These are phyloP conservation scores for Teleogryllus occipitalis DNA, from an alignment of 1,140 invertebrate genomes.

Conservation along the genomic window DNA sequence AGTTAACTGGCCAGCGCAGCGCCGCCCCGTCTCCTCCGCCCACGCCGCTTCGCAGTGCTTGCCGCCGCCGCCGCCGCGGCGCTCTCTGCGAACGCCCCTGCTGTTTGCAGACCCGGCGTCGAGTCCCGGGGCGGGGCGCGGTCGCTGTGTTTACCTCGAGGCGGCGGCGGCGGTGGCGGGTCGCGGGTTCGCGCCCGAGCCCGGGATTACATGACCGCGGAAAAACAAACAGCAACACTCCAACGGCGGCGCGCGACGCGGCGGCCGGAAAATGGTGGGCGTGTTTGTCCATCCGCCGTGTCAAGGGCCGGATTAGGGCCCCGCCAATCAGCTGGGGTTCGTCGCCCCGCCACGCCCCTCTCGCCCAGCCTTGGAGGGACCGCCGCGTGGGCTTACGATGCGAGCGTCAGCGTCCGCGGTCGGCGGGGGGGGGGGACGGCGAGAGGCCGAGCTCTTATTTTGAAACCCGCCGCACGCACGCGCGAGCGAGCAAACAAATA, in stretches of 20 bases:
- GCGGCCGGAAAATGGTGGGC: not conserved
- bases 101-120: not conserved
- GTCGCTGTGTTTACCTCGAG: not conserved
- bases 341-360: too few relatives aligned
- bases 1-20: not conserved
- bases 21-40: not conserved
- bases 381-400: not conserved
- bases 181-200: not conserved
- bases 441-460: not conserved
- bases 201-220: not conserved
- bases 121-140: not conserved
- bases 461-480: not conserved
- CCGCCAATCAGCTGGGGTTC: not conserved
- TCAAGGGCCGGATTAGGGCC: not conserved
- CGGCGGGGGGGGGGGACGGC: too few relatives aligned
- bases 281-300: not conserved
- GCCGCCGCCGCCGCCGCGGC: too few relatives aligned
- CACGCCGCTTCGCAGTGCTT: too few relatives aligned
- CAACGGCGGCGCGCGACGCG: not conserved
- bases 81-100: too few relatives aligned
- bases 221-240: not conserved
- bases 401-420: not conserved
- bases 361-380: not conserved
- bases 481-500: not conserved
- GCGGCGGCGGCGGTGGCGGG: too few relatives aligned